Conservation (phyloP, 1,140 invertebrate genomes). For the Zaprionus gabonicus region DNA sequence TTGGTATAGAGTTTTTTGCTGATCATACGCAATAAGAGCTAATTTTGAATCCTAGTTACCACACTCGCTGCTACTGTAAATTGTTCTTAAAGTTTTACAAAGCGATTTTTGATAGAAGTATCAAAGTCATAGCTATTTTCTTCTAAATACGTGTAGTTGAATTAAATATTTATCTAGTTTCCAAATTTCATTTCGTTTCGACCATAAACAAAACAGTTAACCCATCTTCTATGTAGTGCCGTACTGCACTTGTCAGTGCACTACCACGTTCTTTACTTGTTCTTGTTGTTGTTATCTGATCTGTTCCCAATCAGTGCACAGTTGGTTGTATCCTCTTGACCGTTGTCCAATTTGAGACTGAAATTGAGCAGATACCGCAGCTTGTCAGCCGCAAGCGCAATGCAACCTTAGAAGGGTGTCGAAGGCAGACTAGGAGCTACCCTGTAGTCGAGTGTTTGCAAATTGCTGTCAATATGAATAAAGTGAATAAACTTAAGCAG, state of each 20-base stretch:
- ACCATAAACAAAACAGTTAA: too few relatives aligned
- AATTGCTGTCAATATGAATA: not conserved
- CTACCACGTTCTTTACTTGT: not conserved
- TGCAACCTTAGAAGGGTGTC: not conserved
- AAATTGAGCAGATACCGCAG: not conserved
- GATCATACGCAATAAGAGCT: not conserved
- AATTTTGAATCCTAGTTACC: not conserved
- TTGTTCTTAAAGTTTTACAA: not conserved
- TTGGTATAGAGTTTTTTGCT: not conserved
- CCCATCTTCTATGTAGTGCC: not conserved
- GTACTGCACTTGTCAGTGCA: not conserved
- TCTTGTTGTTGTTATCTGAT: not conserved
- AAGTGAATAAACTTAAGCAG: too few relatives aligned
- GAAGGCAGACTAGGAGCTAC: not conserved
- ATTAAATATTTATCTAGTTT: not conserved
- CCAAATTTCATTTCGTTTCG: not conserved
- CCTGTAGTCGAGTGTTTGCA: not conserved
- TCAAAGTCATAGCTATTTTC: not conserved
- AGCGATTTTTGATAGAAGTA: not conserved
- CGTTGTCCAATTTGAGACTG: conserved; percentile 15
- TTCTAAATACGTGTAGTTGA: not conserved
- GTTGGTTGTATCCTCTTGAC: conserved; percentile 15
- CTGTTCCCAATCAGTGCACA: conserved; percentile 18
- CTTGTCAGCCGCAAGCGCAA: not conserved
- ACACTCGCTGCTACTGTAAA: not conserved